A percentile compares a stretch with the other conserved stretches of the same genome.
These are phyloP conservation scores for Anorthoa munda DNA, from an alignment of 2,888 invertebrate species.

Conservation along the genomic window DNA sequence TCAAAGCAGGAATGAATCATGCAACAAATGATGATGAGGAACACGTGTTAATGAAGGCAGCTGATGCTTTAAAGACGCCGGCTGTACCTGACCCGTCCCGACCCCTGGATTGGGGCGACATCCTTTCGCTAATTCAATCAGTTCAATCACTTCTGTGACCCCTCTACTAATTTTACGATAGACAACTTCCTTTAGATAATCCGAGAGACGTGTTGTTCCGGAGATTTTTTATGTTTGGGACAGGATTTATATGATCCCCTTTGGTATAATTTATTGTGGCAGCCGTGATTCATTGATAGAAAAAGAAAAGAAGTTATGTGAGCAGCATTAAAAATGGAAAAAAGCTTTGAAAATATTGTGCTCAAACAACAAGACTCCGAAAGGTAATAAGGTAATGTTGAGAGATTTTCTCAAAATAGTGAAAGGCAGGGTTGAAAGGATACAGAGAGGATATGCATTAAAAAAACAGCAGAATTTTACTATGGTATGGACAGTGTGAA, in stretches of 20 bases:
- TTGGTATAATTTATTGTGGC: neutral
- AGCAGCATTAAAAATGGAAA: neutral
- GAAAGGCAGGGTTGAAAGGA: neutral
- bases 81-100: conserved; percentile 76
- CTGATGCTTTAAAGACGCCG: conserved; percentile 79
- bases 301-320: neutral
- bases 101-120: conserved; percentile 72
- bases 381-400: neutral
- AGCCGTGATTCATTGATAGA: neutral
- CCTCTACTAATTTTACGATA: conserved; percentile 61
- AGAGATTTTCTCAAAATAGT: neutral
- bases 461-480: neutral
- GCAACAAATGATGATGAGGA: conserved; percentile 61
- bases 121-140: conserved; percentile 86
- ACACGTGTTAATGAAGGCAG: conserved; percentile 80
- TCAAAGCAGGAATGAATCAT: conserved; percentile 73
- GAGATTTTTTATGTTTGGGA: conserved; percentile 7
- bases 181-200: conserved; percentile 68
- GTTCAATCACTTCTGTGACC: conserved; percentile 72
- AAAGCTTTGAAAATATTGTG: neutral
- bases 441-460: neutral
- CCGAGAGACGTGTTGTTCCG: conserved; percentile 25
- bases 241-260: neutral
- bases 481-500: neutral
- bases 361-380: neutral